Conservation (phyloP, 2,888 invertebrate species). For the Chymomyza procnemis region DNA sequence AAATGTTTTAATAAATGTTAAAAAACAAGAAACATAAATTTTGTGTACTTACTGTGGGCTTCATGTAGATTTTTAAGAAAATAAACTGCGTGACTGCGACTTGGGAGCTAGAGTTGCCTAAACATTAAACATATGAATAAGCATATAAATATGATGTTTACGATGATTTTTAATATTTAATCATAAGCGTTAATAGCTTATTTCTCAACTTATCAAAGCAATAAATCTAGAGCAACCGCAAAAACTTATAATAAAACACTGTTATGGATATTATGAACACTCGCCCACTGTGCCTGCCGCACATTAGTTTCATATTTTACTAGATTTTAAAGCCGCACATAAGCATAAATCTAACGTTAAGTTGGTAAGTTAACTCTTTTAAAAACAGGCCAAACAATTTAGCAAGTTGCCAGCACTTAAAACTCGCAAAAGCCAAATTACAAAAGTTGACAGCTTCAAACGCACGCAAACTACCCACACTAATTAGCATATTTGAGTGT, state of each 20-base stretch:
- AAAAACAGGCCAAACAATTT: background rate
- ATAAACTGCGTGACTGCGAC: too few species aligned
- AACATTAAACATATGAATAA: too few species aligned
- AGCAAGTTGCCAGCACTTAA: background rate
- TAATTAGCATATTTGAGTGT: slow-evolving; percentile 1
- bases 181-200: too few species aligned
- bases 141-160: too few species aligned
- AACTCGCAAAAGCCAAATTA: slow-evolving; percentile 5
- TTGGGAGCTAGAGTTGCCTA: too few species aligned
- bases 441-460: slow-evolving; percentile 4
- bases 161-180: too few species aligned
- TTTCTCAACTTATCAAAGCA: too few species aligned
- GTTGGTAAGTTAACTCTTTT: background rate
- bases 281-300: background rate
- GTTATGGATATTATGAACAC: too few species aligned
- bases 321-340: background rate
- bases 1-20: slow-evolving; percentile 2
- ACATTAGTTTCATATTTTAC: background rate
- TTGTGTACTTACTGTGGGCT: background rate
- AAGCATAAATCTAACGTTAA: background rate
- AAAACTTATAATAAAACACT: too few species aligned
- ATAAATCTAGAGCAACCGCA: too few species aligned
- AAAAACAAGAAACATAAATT: background rate
- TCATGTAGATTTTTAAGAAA: background rate
- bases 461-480: background rate